Evolutionary conservation across 2,888 invertebrate species (phyloP).

Genomic region (Idaea dimidiata): DNA sequence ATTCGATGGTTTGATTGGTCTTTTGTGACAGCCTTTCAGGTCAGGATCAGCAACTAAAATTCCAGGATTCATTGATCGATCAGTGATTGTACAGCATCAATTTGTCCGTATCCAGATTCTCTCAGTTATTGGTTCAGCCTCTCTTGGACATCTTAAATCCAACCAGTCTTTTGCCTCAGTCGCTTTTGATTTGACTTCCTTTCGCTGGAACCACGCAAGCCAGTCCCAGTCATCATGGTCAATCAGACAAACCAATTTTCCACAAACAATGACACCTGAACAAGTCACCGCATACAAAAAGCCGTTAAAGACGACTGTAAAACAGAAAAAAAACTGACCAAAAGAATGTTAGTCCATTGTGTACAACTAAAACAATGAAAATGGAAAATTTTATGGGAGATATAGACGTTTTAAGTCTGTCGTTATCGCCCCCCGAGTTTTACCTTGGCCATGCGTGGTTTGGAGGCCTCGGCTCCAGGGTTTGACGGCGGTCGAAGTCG

Average conservation of each 20-base stretch:
- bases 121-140: neutral
- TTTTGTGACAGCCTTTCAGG: neutral
- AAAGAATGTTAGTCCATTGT: constrained; percentile 17
- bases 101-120: neutral
- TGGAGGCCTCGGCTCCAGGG: constrained; percentile 31
- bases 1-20: neutral
- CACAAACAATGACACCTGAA: constrained; percentile 61
- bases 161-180: neutral
- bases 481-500: constrained; percentile 25
- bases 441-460: constrained; percentile 58
- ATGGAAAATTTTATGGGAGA: constrained; percentile 62
- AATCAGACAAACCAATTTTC: constrained; percentile 18
- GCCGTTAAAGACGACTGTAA: constrained; percentile 33
- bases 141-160: neutral
- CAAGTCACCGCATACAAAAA: constrained; percentile 57
- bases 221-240: constrained; percentile 1
- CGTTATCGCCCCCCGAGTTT: constrained; percentile 71
- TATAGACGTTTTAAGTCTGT: constrained; percentile 59
- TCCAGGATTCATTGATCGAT: neutral
- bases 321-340: constrained; percentile 31
- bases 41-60: neutral
- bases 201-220: neutral
- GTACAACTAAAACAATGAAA: constrained; percentile 42
- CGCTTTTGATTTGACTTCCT: neutral
- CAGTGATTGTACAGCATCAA: neutral